Conservation (phyloP, 2,113 vertebrate genomes). For the Chloropsis hardwickii region DNA sequence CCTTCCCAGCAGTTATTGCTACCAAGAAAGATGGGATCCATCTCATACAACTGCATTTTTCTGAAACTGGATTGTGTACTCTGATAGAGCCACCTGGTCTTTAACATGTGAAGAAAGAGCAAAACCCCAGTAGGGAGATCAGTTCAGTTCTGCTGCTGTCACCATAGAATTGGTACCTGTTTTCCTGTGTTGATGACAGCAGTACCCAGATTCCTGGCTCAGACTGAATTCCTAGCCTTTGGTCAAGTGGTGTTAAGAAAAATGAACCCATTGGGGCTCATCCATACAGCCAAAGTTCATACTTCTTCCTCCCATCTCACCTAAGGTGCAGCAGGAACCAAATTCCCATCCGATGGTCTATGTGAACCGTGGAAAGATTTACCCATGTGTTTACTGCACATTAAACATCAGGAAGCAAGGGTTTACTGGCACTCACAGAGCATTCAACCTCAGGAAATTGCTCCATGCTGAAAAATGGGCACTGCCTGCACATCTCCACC, state of each 20-base stretch:
- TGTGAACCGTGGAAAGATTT: neutral
- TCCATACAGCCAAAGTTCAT: neutral
- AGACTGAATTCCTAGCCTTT: neutral
- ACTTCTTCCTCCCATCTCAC: neutral
- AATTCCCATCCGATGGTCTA: neutral
- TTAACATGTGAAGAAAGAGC: neutral
- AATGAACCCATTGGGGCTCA: neutral
- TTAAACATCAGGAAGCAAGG: neutral
- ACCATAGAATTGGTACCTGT: neutral
- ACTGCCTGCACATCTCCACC: neutral
- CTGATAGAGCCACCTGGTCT: neutral
- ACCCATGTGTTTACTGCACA: neutral
- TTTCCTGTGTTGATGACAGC: neutral
- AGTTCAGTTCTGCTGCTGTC: neutral
- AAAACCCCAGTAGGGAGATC: neutral
- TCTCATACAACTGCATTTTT: neutral
- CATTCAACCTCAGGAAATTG: neutral
- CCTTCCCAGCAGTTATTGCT: neutral
- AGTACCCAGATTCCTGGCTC: neutral
- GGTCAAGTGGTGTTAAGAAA: neutral
- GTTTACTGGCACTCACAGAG: neutral
- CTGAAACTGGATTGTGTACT: neutral
- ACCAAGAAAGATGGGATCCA: neutral
- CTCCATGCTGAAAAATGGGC: neutral
- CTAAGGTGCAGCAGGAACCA: neutral